Conservation (phyloP, 2,113 vertebrate genomes). For the Halichoeres trimaculatus region DNA sequence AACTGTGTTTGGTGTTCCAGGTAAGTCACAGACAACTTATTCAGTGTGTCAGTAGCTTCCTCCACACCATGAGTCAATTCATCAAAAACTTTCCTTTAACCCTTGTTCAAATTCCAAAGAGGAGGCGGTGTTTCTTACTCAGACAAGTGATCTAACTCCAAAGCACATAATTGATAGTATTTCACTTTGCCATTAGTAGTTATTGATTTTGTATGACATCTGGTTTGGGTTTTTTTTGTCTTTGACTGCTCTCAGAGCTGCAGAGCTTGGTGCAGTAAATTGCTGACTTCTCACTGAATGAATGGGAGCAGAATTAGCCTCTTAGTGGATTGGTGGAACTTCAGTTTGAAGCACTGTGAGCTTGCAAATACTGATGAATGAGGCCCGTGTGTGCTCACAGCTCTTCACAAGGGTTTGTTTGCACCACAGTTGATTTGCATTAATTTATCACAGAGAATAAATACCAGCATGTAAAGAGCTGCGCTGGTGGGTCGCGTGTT, state of each 20-base stretch:
- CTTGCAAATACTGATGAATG: slow-evolving; percentile 29
- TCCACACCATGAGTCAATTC: background rate
- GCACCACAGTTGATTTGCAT: slow-evolving; percentile 21
- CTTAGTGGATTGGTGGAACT: slow-evolving; percentile 10
- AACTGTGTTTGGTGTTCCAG: background rate
- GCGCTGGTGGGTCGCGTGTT: background rate
- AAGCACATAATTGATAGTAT: background rate
- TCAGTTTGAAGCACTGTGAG: slow-evolving; percentile 19
- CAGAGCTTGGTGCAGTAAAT: background rate
- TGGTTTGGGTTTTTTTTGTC: background rate
- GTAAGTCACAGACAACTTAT: background rate
- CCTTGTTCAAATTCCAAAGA: background rate
- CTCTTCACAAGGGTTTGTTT: slow-evolving; percentile 21
- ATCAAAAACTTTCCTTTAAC: background rate
- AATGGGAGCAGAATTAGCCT: slow-evolving; percentile 24
- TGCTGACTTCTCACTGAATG: slow-evolving; percentile 5
- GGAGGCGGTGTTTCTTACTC: background rate
- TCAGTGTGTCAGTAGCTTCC: background rate
- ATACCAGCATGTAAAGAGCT: background rate
- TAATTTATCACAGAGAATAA: slow-evolving; percentile 8
- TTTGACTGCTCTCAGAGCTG: background rate
- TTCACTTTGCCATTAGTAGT: background rate
- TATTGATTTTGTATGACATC: background rate
- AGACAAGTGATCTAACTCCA: background rate
- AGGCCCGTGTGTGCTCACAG: slow-evolving; percentile 9